Conservation (phyloP, 2,888 invertebrate genomes). For the Rugalucina vietnamica region DNA sequence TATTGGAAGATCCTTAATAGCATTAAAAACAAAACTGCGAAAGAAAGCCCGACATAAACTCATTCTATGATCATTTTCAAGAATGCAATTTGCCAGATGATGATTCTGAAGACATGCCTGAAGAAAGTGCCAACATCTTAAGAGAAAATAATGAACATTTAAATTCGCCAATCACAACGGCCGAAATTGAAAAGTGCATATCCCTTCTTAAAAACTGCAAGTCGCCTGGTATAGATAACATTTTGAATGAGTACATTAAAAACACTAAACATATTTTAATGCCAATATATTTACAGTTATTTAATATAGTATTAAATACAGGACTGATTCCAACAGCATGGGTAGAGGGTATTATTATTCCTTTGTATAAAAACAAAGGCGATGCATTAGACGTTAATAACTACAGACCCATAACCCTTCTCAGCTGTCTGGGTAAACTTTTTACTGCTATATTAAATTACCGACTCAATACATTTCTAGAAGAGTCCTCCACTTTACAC, state of each 20-base stretch:
- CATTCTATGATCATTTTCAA: neutral
- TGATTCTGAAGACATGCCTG: neutral
- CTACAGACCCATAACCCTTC: conserved; percentile 11
- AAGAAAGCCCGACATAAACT: neutral
- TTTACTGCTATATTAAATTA: neutral
- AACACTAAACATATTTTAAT: neutral
- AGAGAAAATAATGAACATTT: neutral
- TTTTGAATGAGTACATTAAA: conserved; percentile 5
- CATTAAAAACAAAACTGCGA: neutral
- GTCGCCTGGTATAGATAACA: neutral
- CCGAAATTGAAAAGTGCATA: neutral
- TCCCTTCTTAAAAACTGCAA: neutral
- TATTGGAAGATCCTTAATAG: neutral
- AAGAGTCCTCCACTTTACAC: neutral
- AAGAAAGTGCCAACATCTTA: neutral
- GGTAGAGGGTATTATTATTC: neutral
- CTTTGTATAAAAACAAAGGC: conserved; percentile 11
- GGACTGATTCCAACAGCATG: neutral
- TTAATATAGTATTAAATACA: neutral
- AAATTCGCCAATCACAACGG: neutral
- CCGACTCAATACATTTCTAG: neutral
- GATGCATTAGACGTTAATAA: conserved; percentile 6
- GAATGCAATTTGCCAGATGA: neutral
- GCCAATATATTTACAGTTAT: neutral
- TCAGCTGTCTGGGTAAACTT: conserved; percentile 9